Conservation (phyloP, 2,797 vertebrate species). For the Enteromius viviparus region DNA sequence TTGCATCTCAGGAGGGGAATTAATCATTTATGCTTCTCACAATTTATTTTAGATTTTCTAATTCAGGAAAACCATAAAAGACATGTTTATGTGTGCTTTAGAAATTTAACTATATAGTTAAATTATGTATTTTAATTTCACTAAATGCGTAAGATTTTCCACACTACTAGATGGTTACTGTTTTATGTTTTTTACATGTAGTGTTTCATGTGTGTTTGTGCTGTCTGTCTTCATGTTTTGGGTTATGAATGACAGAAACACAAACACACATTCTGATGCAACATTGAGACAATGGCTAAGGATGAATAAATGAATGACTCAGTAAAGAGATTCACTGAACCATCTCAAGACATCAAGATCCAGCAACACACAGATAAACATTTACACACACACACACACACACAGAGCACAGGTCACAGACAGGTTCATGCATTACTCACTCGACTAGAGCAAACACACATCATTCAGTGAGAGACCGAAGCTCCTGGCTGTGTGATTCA, state of each 20-base stretch:
- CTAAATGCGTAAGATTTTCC: not conserved
- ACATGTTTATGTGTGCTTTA: not conserved
- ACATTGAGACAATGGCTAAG: constrained; percentile 4
- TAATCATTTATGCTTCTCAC: not conserved
- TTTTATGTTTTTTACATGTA: not conserved
- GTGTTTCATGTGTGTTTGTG: not conserved
- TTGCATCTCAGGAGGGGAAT: not conserved
- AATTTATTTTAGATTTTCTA: not conserved
- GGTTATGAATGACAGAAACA: not conserved
- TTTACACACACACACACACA: constrained; percentile 33
- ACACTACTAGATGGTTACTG: not conserved
- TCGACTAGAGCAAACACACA: constrained; percentile 18
- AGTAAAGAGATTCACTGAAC: constrained; percentile 28
- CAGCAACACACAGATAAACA: constrained; percentile 40
- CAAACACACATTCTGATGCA: constrained; percentile 17
- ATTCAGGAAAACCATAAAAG: not conserved
- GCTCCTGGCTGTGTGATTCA: constrained; percentile 26
- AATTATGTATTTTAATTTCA: not conserved
- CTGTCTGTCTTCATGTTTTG: not conserved
- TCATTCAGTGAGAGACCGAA: constrained; percentile 15
- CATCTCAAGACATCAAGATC: constrained; percentile 42
- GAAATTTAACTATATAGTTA: not conserved
- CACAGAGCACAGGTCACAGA: constrained; percentile 22
- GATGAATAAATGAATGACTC: constrained; percentile 42
- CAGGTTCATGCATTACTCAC: constrained; percentile 43